phyloP scores from a whole-genome alignment of 1,140 invertebrate genomes.

The Phymorhynchus buccinoides region DNA sequence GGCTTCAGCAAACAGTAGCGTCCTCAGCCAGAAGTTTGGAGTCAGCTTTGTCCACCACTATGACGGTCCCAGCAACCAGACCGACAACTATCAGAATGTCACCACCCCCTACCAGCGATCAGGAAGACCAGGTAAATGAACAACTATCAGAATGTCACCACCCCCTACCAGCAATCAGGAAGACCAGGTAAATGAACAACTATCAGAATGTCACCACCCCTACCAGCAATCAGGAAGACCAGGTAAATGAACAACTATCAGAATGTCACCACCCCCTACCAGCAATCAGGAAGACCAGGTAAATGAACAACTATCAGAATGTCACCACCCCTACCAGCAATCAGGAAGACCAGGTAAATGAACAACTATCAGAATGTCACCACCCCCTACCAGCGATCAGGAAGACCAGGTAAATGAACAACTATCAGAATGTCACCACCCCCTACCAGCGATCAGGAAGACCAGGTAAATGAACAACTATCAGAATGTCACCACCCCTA shows the following conservation, averaged over 20 bases:
- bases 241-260: conserved; percentile 41
- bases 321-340: no score
- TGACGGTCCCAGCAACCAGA: conserved; percentile 8
- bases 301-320: no score
- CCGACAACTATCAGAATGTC: conserved; percentile 28
- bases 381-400: no score
- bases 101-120: conserved; percentile 29
- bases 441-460: conserved; percentile 36
- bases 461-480: conserved; percentile 41
- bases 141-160: conserved; percentile 22
- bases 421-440: background rate
- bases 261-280: no score
- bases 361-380: no score
- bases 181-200: conserved; percentile 43
- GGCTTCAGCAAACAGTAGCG: conserved; percentile 5
- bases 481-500: no score
- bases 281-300: no score
- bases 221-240: conserved; percentile 40
- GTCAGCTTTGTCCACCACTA: conserved; percentile 32
- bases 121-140: conserved; percentile 41
- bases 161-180: conserved; percentile 32
- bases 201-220: background rate
- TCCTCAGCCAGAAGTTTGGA: conserved; percentile 27
- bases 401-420: conserved; percentile 23
- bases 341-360: no score